Evolutionary conservation across 2,113 vertebrate species (phyloP).

Genomic region (Cricetomys ansorgei): DNA sequence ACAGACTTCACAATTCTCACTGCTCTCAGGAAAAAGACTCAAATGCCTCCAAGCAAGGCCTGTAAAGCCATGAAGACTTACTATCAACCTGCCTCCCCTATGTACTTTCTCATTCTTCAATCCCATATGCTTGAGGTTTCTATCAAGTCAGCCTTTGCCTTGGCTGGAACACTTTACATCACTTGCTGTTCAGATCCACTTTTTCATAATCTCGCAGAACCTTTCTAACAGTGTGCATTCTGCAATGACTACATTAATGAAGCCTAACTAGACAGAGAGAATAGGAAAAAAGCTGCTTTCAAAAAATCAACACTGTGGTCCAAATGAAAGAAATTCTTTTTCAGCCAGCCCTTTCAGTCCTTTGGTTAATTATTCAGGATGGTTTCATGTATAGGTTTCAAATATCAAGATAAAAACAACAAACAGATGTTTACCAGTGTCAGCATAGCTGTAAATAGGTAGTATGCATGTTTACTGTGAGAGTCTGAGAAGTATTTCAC

Average conservation of each 20-base stretch:
- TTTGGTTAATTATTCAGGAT: background rate
- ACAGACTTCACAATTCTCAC: background rate
- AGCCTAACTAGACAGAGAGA: background rate
- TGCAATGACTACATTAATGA: background rate
- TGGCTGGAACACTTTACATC: background rate
- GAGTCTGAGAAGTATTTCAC: background rate
- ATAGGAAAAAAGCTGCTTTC: background rate
- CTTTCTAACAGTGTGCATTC: background rate
- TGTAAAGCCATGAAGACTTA: background rate
- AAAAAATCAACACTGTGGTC: background rate
- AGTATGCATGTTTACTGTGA: background rate
- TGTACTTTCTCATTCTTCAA: background rate
- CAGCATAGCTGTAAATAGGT: background rate
- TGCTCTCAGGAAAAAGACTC: background rate
- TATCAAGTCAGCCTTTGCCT: background rate
- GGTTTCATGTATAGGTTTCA: background rate
- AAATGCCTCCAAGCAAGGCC: background rate
- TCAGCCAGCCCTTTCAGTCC: background rate
- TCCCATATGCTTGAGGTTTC: background rate
- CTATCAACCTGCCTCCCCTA: background rate
- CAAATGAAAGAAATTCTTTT: background rate
- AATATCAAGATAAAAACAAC: constrained; percentile 17
- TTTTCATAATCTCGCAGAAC: background rate
- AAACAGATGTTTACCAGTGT: background rate
- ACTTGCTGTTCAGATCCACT: background rate